Base-by-base conservation (phyloP, 2,797 vertebrate genomes). In the Enteromius paludinosus region DNA sequence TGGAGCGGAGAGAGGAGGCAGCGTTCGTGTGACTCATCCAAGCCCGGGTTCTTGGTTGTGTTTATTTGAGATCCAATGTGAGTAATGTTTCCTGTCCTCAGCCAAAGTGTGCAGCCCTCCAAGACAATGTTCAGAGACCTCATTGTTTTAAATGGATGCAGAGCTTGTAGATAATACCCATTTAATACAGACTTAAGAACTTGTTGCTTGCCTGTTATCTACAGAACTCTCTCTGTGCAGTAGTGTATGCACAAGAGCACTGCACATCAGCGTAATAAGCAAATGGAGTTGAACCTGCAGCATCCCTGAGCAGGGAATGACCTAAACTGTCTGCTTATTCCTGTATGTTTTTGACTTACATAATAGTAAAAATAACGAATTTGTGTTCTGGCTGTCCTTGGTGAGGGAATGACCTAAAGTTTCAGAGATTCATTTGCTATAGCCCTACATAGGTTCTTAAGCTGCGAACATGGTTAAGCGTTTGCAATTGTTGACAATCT, bases 21-120 rank as follows among this genome's bases (percentile, higher is more conserved):
- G 74, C 23, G 25, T 62, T 80, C 84, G 81, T 78, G 85, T 87
- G 84, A 83, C 54, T 86, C 45, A 47, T 86, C 33, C 79, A n/a
- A 45, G 11, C 43, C 59, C 17, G 41, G 69, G 54, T 74, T 78
- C 81, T 83, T 77, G 65, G 77, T 69, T 75, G 62, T 64, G 62
- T 54, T 74, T 86, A 76, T 84, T 86, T 59, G 74, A 78, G 62
- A 83, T 84, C 72, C 68, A 80, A 76, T 74, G 33, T 84, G 86
- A 87, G 82, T 87, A 83, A 87, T 83, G 80, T 82, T 75, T 72
- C 80, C 73, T 61, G 64, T 61, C 25, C n/a, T 72, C 28, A 77
- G 84, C 78, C 82, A 79, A 33, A 66, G 78, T 61, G 56, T 35
- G 41, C 52, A 76, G 28, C 79, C 79, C 74, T 82, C 64, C 28